Base-by-base conservation (phyloP, 2,888 invertebrate genomes). In the Maniola hyperantus region DNA sequence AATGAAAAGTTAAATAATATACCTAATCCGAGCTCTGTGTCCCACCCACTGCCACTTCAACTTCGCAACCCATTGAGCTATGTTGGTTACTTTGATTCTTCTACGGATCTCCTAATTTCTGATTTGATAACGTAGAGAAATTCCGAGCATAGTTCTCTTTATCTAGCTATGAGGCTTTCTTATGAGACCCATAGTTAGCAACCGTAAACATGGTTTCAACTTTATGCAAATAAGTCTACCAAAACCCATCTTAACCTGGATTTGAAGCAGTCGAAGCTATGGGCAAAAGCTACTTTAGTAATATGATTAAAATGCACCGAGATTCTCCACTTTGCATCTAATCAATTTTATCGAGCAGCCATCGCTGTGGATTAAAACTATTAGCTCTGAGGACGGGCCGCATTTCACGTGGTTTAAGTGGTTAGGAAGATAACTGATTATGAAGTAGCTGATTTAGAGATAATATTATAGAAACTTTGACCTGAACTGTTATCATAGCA, bases 281-380 rank as follows among this genome's bases (percentile, higher is more conserved):
- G 10, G 42, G 42, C 39, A 20, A 26, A 57, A 57, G 57, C 57
- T 39, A 42, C 39, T 42, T 42, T 57, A 8, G 42, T 57, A 39
- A 57, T 57, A 57, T 57, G 42, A 57, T 57, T 57, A 57, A 57
- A 57, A 20, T 57, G 57, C 57, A 57, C 57, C 39, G 42, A 42
- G 57, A 42, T 57, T 57, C 57, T 42, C 57, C 57, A 57, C 57
- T 57, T 57, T 42, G 57, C 57, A 57, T 57, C 57, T 57, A 66
- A 70, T 66, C 70, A 70, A 64, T 65, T 67, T 66, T 57, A 66
- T 68, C 64, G 62, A 42, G 26, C 48, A n/a, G 36, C 44, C 58
- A 42, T 68, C 66, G 60, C 64, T 39, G 48, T 57, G 57, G 50
- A 59, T 67, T 68, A 67, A 64, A 67, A 67, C 65, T 65, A 70